Percentiles rank a stretch among this genome's conserved stretches.
These are phyloP conservation scores for Sceloporus undulatus DNA, from an alignment of 2,113 vertebrate species.

Conservation along the genomic window DNA sequence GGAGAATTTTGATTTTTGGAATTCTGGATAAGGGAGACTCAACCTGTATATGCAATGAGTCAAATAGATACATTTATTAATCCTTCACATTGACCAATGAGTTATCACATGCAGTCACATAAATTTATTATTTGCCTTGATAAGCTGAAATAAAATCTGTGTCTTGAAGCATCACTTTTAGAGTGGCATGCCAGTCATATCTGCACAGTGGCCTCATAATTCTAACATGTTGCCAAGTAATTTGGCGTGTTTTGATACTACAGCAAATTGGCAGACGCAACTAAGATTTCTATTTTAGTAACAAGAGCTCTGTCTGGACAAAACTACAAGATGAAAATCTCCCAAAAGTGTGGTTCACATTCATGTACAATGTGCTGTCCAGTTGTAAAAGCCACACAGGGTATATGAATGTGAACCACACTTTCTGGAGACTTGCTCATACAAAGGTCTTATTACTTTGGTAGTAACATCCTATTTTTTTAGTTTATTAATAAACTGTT, in stretches of 20 bases:
- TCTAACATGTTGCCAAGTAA: not conserved
- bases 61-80: not conserved
- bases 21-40: no score
- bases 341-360: no score
- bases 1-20: no score
- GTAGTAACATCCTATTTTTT: not conserved
- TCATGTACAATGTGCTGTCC: no score
- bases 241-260: not conserved
- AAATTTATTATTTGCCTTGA: constrained; percentile 2
- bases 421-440: not conserved
- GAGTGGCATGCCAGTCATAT: not conserved
- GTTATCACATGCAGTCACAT: not conserved
- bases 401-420: not conserved
- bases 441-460: not conserved
- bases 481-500: not conserved
- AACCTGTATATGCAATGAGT: not conserved
- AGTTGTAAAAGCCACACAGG: not conserved
- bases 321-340: no score
- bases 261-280: not conserved
- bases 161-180: not conserved
- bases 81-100: not conserved
- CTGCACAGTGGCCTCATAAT: not conserved
- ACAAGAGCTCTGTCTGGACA: no score
- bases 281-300: no score
- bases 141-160: not conserved